phyloP scores from a whole-genome alignment of 2,113 vertebrate genomes.

The Oostethus manadensis region DNA sequence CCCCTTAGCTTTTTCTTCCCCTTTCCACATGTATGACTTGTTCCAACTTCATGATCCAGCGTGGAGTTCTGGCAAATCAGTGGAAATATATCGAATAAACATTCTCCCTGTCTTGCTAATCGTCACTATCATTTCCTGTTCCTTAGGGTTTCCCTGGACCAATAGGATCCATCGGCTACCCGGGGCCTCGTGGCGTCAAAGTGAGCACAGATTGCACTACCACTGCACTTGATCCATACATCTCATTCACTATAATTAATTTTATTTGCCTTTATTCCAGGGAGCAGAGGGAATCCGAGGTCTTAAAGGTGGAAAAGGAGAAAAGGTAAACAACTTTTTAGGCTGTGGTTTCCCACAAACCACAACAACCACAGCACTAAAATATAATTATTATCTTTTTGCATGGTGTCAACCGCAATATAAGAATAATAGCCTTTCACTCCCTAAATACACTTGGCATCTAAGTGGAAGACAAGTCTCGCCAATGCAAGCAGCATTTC shows the following conservation, averaged over 20 bases:
- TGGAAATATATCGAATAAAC: background rate
- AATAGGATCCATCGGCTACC: constrained; percentile 92
- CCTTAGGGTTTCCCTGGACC: constrained; percentile 83
- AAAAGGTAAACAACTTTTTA: constrained; percentile 80
- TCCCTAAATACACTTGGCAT: background rate
- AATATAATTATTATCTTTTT: background rate
- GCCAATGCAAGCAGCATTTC: background rate
- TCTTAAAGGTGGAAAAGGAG: constrained; percentile 93
- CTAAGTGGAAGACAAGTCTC: background rate
- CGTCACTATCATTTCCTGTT: background rate
- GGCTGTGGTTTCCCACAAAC: background rate
- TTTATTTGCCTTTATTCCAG: constrained; percentile 60
- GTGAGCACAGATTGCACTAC: constrained; percentile 59
- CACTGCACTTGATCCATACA: background rate
- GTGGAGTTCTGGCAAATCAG: constrained; percentile 5
- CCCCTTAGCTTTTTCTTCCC: background rate
- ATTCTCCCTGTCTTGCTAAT: background rate
- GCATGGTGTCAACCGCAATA: background rate
- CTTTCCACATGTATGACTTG: background rate
- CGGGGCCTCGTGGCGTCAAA: constrained; percentile 95
- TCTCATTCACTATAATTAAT: background rate
- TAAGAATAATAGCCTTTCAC: background rate
- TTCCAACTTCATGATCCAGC: background rate
- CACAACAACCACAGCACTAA: background rate
- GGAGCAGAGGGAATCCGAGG: constrained; percentile 94